These are phyloP conservation scores for Macaria notata DNA, from an alignment of 2,888 invertebrate genomes.

Conservation along the genomic window DNA sequence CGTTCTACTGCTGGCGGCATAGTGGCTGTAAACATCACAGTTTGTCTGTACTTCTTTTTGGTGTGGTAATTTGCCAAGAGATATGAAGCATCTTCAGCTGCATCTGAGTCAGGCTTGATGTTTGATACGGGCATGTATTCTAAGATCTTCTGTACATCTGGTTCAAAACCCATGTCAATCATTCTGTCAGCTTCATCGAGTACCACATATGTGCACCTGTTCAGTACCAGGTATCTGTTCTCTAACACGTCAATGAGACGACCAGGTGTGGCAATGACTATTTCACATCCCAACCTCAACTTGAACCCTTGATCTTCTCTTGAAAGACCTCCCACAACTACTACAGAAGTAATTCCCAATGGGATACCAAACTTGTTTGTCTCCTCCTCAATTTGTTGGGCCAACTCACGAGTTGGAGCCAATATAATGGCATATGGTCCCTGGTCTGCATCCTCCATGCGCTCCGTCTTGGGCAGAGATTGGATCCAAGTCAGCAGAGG, in stretches of 20 bases:
- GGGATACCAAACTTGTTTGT: conserved; percentile 98
- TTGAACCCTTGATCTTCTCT: conserved; percentile 99
- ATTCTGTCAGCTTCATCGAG: conserved; percentile 98
- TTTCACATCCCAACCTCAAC: conserved; percentile 98
- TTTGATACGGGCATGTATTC: conserved; percentile 99
- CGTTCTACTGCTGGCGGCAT: conserved; percentile 99
- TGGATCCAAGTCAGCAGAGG: conserved; percentile 99
- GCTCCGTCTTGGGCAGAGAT: conserved; percentile 96
- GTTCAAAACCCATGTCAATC: conserved; percentile 99
- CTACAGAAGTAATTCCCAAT: conserved; percentile 95
- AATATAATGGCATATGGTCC: conserved; percentile 99
- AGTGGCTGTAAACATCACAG: conserved; percentile 99
- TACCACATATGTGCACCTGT: conserved; percentile 99
- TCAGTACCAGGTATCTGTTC: conserved; percentile 97
- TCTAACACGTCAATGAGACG: conserved; percentile 99
- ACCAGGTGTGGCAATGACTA: conserved; percentile 99
- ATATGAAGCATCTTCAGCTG: conserved; percentile 96
- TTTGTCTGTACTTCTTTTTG: conserved; percentile 98
- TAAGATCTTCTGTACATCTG: conserved; percentile 98
- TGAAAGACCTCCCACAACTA: conserved; percentile 98
- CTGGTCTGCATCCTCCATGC: conserved; percentile 94
- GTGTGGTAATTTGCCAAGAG: conserved; percentile 96
- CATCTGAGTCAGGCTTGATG: conserved; percentile 98
- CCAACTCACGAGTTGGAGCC: conserved; percentile 99
- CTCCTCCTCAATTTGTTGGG: conserved; percentile 99